A percentile compares a stretch with the other conserved stretches of the same genome.
Evolutionary conservation across 2,113 vertebrate genomes (phyloP).

Genomic region (Megaceryle maxima): DNA sequence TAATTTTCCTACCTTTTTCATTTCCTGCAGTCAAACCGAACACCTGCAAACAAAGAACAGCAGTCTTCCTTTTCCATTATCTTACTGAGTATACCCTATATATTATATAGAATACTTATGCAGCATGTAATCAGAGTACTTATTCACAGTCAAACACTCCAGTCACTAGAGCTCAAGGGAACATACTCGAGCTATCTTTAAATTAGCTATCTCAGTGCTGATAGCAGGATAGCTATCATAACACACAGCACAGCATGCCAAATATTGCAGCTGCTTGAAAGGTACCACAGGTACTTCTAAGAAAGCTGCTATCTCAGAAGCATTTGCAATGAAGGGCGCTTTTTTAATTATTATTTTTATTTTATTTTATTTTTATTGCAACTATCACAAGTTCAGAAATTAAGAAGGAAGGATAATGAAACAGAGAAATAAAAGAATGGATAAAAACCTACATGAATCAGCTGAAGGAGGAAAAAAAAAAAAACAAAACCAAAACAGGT

Average conservation of each 20-base stretch:
- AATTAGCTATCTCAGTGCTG: not conserved
- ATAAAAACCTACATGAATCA: not conserved
- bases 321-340: not conserved
- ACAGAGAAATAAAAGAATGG: not conserved
- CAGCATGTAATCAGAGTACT: conserved; percentile 41
- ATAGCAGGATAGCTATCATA: conserved; percentile 30
- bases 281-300: not conserved
- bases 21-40: not conserved
- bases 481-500: not conserved
- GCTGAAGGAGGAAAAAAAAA: not conserved
- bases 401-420: not conserved
- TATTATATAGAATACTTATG: conserved; percentile 4
- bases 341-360: not conserved
- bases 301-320: not conserved
- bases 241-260: not conserved
- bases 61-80: conserved; percentile 26
- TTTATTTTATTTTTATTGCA: not conserved
- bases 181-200: conserved; percentile 41
- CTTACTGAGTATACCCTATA: not conserved
- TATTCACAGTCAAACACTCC: conserved; percentile 34
- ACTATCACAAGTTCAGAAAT: not conserved
- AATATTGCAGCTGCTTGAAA: not conserved
- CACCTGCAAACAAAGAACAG: not conserved
- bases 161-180: conserved; percentile 15
- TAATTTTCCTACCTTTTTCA: conserved; percentile 8